phyloP scores from a whole-genome alignment of 1,140 invertebrate genomes.

The Aphidius ervi region DNA sequence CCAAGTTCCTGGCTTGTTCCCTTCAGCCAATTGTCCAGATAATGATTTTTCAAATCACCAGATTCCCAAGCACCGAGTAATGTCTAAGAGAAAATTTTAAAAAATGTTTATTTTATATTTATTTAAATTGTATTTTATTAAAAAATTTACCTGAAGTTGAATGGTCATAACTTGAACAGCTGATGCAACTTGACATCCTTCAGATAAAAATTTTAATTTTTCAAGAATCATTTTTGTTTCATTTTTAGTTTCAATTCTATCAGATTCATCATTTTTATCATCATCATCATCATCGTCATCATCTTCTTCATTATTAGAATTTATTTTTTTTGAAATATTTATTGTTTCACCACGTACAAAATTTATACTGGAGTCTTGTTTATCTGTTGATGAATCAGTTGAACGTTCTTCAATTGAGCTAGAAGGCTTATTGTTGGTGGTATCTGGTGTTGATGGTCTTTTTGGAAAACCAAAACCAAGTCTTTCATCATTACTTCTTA shows the following conservation, averaged over 20 bases:
- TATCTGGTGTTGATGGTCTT: constrained; percentile 9
- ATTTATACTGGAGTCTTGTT: not conserved
- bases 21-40: constrained; percentile 59
- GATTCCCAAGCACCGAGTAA: constrained; percentile 60
- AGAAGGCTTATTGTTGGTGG: too few species aligned
- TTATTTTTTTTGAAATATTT: constrained; percentile 11
- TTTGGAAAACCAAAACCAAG: constrained; percentile 14
- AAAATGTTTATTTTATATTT: constrained; percentile 15
- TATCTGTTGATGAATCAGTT: not conserved
- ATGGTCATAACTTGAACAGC: constrained; percentile 64
- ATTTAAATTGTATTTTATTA: constrained; percentile 3
- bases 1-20: constrained; percentile 58
- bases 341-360: constrained; percentile 1
- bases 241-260: constrained; percentile 44
- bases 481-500: constrained; percentile 11
- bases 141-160: constrained; percentile 58
- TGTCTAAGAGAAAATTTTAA: constrained; percentile 50
- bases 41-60: constrained; percentile 57
- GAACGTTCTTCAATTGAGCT: too few species aligned
- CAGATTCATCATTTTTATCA: constrained; percentile 26
- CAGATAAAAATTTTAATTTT: constrained; percentile 64
- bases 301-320: too few species aligned
- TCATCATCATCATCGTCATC: not conserved
- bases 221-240: constrained; percentile 54
- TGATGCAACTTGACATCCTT: constrained; percentile 58